Conservation (phyloP, 64 coral and sea anemone species). For the Montipora sp. region DNA sequence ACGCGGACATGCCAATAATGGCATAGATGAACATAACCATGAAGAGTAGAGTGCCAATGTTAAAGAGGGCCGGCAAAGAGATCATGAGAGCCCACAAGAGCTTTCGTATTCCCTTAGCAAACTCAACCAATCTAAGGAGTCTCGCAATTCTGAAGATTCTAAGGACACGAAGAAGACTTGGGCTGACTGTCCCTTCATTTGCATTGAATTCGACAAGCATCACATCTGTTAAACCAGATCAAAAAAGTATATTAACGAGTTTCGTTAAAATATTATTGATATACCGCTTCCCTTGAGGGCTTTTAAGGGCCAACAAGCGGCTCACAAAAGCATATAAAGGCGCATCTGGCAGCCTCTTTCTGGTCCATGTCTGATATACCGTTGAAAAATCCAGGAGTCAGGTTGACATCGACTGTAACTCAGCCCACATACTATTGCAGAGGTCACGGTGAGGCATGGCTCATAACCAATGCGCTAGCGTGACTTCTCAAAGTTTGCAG, state of each 20-base stretch:
- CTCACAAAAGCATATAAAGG: no score
- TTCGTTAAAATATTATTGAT: no score
- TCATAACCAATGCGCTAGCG: no score
- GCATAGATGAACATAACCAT: slow-evolving; percentile 89
- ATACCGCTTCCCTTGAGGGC: no score
- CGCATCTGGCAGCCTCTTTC: no score
- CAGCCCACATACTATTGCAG: no score
- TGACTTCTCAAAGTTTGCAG: no score
- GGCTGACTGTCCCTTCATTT: slow-evolving; percentile 66
- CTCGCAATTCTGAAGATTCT: slow-evolving; percentile 90
- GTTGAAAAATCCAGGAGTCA: no score
- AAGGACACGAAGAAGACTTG: slow-evolving; percentile 86
- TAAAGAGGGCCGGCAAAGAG: slow-evolving; percentile 85
- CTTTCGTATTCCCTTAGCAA: slow-evolving; percentile 91
- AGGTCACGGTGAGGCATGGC: no score
- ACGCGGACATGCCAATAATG: slow-evolving; percentile 91
- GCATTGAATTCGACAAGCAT: slow-evolving; percentile 82
- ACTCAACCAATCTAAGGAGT: slow-evolving; percentile 84
- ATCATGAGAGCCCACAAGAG: slow-evolving; percentile 87
- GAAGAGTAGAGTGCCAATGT: slow-evolving; percentile 87
- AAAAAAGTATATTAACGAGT: not conserved
- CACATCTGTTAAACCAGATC: slow-evolving; percentile 54
- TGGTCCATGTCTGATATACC: no score
- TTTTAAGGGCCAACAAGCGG: no score
- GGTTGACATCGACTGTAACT: no score